Base-by-base conservation (phyloP, 2,113 vertebrate species). In the Zosterops hypoxanthus region DNA sequence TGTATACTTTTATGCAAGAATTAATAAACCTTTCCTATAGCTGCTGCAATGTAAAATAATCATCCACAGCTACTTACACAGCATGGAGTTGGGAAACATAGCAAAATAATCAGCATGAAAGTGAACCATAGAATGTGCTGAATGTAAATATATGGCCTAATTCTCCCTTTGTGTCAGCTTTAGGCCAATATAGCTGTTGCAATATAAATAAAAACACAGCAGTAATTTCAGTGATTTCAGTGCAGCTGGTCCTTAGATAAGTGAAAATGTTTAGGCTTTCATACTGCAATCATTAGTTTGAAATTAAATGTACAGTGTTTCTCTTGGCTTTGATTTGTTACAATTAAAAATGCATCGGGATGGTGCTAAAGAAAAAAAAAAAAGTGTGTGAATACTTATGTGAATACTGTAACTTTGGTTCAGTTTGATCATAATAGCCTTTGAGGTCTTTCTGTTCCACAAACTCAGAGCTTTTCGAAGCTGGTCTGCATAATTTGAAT, bases 31-130 rank as follows among this genome's bases (percentile, higher is more conserved):
- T 49, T 63, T 88, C 42, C 56, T 83, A 73, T 31, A 88, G 50
- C 65, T 94, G 80, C 53, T 85, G 14, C 55, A 81, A 47, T 65
- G 76, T 69, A 86, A 87, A 96, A 84, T 89, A 94, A 80, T 77
- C 91, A 86, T 66, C 56, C 57, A 77, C n/a, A 83, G 36, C 87
- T 95, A 81, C 57, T 44, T 81, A 61, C 55, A 82, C 68, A 77
- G 39, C 52, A 22, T 86, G 66, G 72, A 87, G 20, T 0, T 93
- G 53, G 34, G 60, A 97, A 83, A 52, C 63, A 31, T 13, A 87
- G 72, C 71, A 85, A 61, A 95, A 65, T 78, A 90, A 94, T 69
- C 92, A 90, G 66, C 86, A 72, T 73, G 73, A 92, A 95, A 91
- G 55, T 72, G 71, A 95, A 42, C 50, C n/a, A 34, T 25, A 81